Conservation (phyloP, 1,140 invertebrate species). For the Aphaenogaster rudis region DNA sequence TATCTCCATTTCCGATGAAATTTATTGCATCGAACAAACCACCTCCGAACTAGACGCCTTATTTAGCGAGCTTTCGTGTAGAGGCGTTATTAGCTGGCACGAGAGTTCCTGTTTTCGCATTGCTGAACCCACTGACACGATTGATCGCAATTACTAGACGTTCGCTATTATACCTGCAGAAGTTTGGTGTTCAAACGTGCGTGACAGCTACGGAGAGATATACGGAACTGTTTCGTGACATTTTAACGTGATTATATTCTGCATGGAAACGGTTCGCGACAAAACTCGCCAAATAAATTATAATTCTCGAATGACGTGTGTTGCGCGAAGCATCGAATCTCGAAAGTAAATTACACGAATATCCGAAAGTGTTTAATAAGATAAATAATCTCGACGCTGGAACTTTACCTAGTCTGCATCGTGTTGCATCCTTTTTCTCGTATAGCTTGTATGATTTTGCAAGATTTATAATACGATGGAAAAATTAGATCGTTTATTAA, state of each 20-base stretch:
- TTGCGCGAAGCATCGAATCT: background rate
- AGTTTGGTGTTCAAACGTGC: slow-evolving; percentile 47
- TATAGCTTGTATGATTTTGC: background rate
- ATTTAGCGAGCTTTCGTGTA: slow-evolving; percentile 64
- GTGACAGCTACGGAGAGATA: slow-evolving; percentile 50
- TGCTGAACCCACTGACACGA: slow-evolving; percentile 45
- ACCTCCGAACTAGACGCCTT: slow-evolving; percentile 45
- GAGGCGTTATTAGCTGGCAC: slow-evolving; percentile 70
- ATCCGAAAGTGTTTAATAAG: background rate
- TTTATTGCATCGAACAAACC: background rate
- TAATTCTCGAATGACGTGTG: background rate
- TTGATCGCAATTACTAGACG: slow-evolving; percentile 69
- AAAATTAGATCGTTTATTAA: background rate
- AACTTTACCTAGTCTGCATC: background rate
- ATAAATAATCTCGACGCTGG: background rate
- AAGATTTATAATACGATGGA: background rate
- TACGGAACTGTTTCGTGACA: slow-evolving; percentile 46
- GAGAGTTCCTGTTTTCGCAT: slow-evolving; percentile 69
- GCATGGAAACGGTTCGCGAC: slow-evolving; percentile 35
- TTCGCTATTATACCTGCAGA: slow-evolving; percentile 63
- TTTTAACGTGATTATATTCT: slow-evolving; percentile 46
- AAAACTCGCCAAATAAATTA: background rate
- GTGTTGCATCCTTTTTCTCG: background rate
- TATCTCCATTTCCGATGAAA: slow-evolving; percentile 19
- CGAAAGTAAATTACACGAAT: slow-evolving; percentile 19